Conservation (phyloP, 64 coral and sea anemone genomes). For the Pachyseris speciosa region DNA sequence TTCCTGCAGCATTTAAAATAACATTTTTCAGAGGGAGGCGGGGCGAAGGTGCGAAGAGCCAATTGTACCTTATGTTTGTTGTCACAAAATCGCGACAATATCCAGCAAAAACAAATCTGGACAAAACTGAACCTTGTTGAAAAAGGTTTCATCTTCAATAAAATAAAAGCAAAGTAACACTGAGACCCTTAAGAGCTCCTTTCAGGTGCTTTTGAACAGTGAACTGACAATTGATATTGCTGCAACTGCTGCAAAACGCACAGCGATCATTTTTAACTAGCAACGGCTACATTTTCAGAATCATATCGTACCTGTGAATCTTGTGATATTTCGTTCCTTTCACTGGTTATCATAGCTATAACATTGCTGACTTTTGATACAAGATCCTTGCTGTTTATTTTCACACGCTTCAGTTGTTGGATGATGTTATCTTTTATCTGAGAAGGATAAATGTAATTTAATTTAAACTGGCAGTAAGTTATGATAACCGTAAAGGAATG, state of each 20-base stretch:
- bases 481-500: background rate
- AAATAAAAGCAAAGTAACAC: no score
- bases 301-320: constrained; percentile 62
- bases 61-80: no score
- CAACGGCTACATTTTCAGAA: background rate
- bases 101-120: no score
- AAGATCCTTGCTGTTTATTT: constrained; percentile 66
- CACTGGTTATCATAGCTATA: constrained; percentile 76
- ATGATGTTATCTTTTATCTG: constrained; percentile 78
- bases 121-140: no score
- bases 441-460: background rate
- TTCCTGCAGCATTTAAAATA: background rate
- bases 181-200: no score
- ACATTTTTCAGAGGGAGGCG: background rate
- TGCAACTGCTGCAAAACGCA: no score
- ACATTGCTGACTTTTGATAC: constrained; percentile 72
- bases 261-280: background rate
- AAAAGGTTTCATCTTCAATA: no score
- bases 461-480: background rate
- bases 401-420: constrained; percentile 50
- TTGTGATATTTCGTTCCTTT: constrained; percentile 80
- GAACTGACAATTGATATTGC: no score
- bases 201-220: no score
- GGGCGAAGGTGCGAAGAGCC: no score
- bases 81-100: no score